Evolutionary conservation across 1,140 invertebrate genomes (phyloP).

Genomic region (Musca domestica): DNA sequence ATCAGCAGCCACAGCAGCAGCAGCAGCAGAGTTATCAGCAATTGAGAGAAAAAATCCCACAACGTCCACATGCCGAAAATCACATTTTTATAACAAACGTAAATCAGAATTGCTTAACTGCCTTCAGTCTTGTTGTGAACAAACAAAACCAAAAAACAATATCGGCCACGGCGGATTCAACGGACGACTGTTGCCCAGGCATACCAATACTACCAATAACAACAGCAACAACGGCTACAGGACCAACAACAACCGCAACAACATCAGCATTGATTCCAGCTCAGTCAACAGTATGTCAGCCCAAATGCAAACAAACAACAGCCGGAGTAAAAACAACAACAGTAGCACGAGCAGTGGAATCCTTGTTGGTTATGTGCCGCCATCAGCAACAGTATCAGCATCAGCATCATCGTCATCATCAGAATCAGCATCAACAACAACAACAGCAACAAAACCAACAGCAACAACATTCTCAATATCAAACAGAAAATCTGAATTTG

Average conservation of each 20-base stretch:
- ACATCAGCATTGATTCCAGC: conserved; percentile 3
- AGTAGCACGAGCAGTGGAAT: conserved; percentile 9
- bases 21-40: conserved; percentile 25
- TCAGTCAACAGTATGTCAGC: too few species aligned
- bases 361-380: conserved; percentile 13
- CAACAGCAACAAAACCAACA: not conserved
- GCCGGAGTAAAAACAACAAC: conserved; percentile 15
- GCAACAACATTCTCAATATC: not conserved
- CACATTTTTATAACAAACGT: conserved; percentile 22
- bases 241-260: conserved; percentile 29
- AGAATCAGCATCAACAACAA: not conserved
- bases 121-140: conserved; percentile 18
- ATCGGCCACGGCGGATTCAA: conserved; percentile 19
- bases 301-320: conserved; percentile 1
- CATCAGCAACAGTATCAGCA: not conserved
- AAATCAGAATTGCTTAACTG: conserved; percentile 18
- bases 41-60: conserved; percentile 16
- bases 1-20: conserved; percentile 26
- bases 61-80: conserved; percentile 27
- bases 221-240: conserved; percentile 25
- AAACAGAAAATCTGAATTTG: not conserved
- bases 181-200: conserved; percentile 23
- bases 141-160: conserved; percentile 27
- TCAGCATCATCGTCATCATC: not conserved
- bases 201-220: conserved; percentile 42